Base-by-base conservation (phyloP, 1,140 invertebrate species). In the Armadillidium nasatum region DNA sequence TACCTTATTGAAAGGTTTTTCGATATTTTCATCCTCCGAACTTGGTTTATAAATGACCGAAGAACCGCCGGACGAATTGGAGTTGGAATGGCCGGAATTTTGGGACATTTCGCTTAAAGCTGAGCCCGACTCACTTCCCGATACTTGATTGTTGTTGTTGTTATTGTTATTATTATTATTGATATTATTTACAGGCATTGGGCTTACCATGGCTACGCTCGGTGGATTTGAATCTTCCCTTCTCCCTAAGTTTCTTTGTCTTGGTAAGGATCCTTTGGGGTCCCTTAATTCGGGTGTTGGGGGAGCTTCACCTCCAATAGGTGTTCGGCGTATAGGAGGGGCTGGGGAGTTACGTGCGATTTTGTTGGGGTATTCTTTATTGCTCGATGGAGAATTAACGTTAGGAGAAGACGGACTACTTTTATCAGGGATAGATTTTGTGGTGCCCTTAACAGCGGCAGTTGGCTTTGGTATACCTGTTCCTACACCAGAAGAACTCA, bases 401-500 rank as follows among this genome's bases (percentile, higher is more conserved):
- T 76, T 81, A 13, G 75, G 72, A 3, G 76, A 77, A 15, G 77
- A 43, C 43, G 23, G 43, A 60, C 68, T 73, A 21, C 68, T 74
- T 0, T 44, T 72, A 4, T 33, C 45, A 7, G 74, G 50, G 43
- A 74, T 15, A 3, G 44, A 44, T 23, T 86, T 85, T 13, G 84
- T 83, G 10, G 91, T 94, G 80, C 93, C 93, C 87, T 95, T 95
- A 4, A 96, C 92, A 75, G 93, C 91, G 13, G 93, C 92, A 19
- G 92, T 94, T 6, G 93, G 94, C 85, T 95, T 95, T 0, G 94
- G 93, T 82, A 95, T 92, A 15, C 91, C 91, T 10, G 91, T 93
- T 7, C 87, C 86, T 60, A 80, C 77, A 0, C 71, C 46, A 19
- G 71, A 71, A 44, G 77, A 72, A 43, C 72, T 75, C n/a, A 81